Percentiles rank a stretch among this genome's conserved stretches.
Conservation (phyloP, 2,888 invertebrate species). For the Didymodactylos carnosus region DNA sequence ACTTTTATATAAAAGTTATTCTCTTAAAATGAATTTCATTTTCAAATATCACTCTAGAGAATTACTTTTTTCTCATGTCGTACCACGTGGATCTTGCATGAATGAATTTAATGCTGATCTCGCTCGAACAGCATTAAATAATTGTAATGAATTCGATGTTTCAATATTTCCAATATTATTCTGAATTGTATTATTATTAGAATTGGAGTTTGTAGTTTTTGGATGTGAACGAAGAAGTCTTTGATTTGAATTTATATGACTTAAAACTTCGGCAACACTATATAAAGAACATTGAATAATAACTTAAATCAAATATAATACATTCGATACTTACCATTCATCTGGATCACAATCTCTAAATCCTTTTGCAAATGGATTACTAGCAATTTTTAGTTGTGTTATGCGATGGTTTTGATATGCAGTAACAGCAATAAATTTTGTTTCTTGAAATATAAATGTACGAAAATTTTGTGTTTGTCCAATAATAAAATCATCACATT, state of each 20-base stretch:
- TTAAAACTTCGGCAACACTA: conserved; percentile 8
- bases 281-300: background rate
- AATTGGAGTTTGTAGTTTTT: background rate
- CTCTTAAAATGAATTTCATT: too few species aligned
- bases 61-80: too few species aligned
- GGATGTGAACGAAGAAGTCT: background rate
- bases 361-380: conserved; percentile 92
- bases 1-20: too few species aligned
- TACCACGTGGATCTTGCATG: too few species aligned
- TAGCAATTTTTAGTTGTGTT: conserved; percentile 86
- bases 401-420: conserved; percentile 94
- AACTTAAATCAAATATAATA: background rate
- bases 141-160: too few species aligned
- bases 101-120: too few species aligned
- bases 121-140: too few species aligned
- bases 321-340: conserved; percentile 45
- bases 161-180: too few species aligned
- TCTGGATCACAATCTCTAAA: conserved; percentile 89
- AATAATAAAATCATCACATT: background rate
- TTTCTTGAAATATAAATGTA: conserved; percentile 79
- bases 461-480: conserved; percentile 9
- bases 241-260: conserved; percentile 9
- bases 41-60: too few species aligned
- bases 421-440: conserved; percentile 84
- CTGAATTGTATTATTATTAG: background rate